Conservation (phyloP, 2,797 vertebrate genomes). For the Sphenopsis melanotis region DNA sequence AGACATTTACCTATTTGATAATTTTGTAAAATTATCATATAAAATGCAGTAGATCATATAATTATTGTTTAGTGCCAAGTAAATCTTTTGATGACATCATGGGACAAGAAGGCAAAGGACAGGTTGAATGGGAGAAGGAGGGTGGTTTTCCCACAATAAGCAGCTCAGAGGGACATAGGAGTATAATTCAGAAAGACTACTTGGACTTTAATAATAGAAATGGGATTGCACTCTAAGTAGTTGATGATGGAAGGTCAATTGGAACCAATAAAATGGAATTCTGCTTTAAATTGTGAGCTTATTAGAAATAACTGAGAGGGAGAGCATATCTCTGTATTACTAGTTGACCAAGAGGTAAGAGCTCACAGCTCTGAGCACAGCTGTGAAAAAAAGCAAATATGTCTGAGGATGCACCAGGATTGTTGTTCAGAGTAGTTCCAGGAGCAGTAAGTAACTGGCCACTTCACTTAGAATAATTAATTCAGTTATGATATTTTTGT, state of each 20-base stretch:
- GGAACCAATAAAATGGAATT: constrained; percentile 17
- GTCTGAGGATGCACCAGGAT: not conserved
- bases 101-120: not conserved
- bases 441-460: not conserved
- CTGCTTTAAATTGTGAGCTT: not conserved
- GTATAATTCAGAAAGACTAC: not conserved
- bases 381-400: not conserved
- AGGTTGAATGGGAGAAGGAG: not conserved
- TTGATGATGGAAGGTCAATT: not conserved
- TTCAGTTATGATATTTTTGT: not conserved
- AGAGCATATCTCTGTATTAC: not conserved
- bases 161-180: not conserved
- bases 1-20: not conserved
- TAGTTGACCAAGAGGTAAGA: not conserved
- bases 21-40: not conserved
- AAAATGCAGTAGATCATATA: not conserved
- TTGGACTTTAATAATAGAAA: constrained; percentile 28
- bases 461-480: not conserved
- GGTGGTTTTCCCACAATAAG: not conserved
- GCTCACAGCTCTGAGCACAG: not conserved
- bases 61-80: not conserved
- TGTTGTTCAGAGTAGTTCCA: not conserved
- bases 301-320: not conserved
- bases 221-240: not conserved
- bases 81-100: not conserved